Conservation (phyloP, 2,113 vertebrate species). For the Silurus meridionalis region DNA sequence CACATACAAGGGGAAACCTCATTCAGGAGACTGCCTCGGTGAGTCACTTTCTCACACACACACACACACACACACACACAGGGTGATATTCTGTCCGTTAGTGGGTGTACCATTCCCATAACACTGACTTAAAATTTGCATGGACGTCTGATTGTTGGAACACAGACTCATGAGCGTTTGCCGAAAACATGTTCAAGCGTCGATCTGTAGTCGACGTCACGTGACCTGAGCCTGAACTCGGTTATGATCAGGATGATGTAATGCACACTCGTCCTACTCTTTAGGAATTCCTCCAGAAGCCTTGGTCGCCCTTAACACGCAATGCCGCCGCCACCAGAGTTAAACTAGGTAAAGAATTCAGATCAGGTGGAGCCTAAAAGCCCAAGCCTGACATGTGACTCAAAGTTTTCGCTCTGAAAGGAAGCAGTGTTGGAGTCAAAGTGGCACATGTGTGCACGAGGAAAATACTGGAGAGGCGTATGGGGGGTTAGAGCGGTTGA, state of each 20-base stretch:
- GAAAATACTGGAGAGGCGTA: neutral
- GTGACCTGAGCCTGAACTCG: constrained; percentile 31
- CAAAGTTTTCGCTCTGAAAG: neutral
- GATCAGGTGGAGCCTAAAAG: neutral
- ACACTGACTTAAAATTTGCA: neutral
- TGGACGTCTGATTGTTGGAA: neutral
- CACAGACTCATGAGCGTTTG: neutral
- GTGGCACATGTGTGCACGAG: neutral
- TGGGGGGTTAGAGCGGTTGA: too few species aligned
- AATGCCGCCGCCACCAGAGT: neutral
- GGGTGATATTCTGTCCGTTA: neutral
- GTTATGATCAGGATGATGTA: constrained; percentile 20
- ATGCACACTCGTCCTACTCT: constrained; percentile 17
- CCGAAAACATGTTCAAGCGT: too few species aligned
- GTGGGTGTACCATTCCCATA: constrained; percentile 2
- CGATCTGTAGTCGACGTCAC: neutral
- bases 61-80: neutral
- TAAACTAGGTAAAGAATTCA: constrained; percentile 14
- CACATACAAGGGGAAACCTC: constrained; percentile 59
- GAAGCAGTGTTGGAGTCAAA: neutral
- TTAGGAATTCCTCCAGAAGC: constrained; percentile 28
- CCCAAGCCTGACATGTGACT: neutral
- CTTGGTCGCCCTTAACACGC: neutral
- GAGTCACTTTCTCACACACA: constrained; percentile 55
- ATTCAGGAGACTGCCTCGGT: constrained; percentile 63